Conservation (phyloP, 2,113 vertebrate species). For the Podarcis cretensis region DNA sequence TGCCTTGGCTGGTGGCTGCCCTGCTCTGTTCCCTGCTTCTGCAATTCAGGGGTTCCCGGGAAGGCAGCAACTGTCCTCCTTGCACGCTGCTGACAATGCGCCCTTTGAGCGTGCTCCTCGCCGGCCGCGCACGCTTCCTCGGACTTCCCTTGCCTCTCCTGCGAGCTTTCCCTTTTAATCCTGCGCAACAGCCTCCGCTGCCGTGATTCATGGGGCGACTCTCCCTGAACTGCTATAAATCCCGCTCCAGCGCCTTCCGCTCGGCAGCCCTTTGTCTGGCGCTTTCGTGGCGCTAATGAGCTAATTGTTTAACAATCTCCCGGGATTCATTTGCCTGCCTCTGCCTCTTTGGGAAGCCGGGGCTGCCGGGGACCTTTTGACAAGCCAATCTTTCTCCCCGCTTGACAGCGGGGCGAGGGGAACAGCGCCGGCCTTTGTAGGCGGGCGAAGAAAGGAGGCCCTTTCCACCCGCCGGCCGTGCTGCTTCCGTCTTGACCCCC, state of each 20-base stretch:
- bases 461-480: slow-evolving; percentile 76
- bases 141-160: background rate
- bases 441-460: slow-evolving; percentile 74
- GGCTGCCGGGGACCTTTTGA: slow-evolving; percentile 69
- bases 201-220: slow-evolving; percentile 39
- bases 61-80: background rate
- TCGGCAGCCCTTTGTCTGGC: slow-evolving; percentile 32
- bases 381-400: slow-evolving; percentile 78
- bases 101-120: rapidly evolving
- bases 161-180: slow-evolving; percentile 45
- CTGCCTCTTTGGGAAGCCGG: slow-evolving; percentile 46
- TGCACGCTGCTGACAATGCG: background rate
- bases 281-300: slow-evolving; percentile 71
- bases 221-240: slow-evolving; percentile 42
- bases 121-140: background rate
- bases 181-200: slow-evolving; percentile 4
- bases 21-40: background rate
- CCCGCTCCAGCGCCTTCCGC: slow-evolving; percentile 46
- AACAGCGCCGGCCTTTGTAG: slow-evolving; percentile 78
- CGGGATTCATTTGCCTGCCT: slow-evolving; percentile 61
- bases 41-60: background rate
- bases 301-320: slow-evolving; percentile 70
- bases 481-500: slow-evolving; percentile 80
- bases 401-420: slow-evolving; percentile 76
- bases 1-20: background rate